Evolutionary conservation across 2,797 vertebrate species (phyloP), one percentile per base, ranked within the genome.

Genomic region (Petrocephalus sullivani): DNA sequence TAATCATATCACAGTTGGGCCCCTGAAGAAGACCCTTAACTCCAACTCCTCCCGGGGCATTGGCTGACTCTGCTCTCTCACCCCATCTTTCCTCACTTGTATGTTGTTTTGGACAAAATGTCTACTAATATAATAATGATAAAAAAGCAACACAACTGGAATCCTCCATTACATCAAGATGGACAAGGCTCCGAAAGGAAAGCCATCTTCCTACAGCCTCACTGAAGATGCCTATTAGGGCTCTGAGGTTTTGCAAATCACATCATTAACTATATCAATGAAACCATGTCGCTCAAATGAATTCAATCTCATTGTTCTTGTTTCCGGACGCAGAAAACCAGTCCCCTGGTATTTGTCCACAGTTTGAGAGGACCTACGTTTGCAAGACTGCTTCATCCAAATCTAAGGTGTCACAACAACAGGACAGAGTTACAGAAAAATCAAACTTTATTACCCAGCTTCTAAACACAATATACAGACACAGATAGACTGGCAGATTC

Each of bases 321-420:
- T 16, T 58, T 88, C 57, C 46, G 46, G 37, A 86, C 21, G 85
- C 8, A 33, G 23, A 37, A 78, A 88, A 23, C 60, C 28, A 46
- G 4, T 4, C 14, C 49, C 49, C 21, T 14, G n/a, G 71, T 14
- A 86, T 86, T 57, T 86, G 12, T 12, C 33, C 9, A 19, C 61
- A 19, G 41, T 85, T 51, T 12, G 23, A 81, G 61, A 60, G 16
- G 58, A 75, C 61, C 53, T 56, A 33, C 10, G 53, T 75, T 21
- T 37, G 82, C 54, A 9, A 64, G 53, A 21, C 87, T 3, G 54
- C 5, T 41, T 88, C 87, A 88, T 85, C 84, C 57, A 85, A 88
- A 88, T 67, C 82, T 23, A 88, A 88, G 12, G 33, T 71, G 64
- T 71, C 64, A 71, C 64, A 71, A 71, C 64, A 71, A 37, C 28